Evolutionary conservation across 2,888 invertebrate species (phyloP).

Genomic region (Heliconius charithonia): DNA sequence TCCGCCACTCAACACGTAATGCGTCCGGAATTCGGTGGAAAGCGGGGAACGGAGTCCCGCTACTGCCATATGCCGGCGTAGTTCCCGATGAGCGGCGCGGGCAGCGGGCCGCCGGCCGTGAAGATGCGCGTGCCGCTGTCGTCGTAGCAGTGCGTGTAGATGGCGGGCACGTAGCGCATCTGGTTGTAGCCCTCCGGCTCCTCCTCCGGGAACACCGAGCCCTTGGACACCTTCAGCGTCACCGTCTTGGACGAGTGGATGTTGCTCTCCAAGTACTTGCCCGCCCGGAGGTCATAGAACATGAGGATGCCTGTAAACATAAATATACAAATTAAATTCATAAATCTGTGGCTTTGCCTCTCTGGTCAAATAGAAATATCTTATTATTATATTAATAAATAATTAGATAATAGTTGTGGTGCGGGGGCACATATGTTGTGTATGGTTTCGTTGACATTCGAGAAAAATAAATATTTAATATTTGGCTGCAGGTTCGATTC

Average conservation of each 20-base stretch:
- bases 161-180: constrained; percentile 95
- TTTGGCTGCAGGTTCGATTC: too few species aligned
- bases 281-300: constrained; percentile 96
- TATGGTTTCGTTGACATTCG: too few species aligned
- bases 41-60: too few species aligned
- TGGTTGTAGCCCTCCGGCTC: constrained; percentile 92
- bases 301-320: constrained; percentile 87
- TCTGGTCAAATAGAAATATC: too few species aligned
- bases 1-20: too few species aligned
- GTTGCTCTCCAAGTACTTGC: constrained; percentile 95
- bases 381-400: too few species aligned
- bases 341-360: too few species aligned
- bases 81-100: constrained; percentile 95
- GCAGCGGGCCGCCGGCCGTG: constrained; percentile 97
- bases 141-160: constrained; percentile 98
- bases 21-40: too few species aligned
- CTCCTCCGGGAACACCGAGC: constrained; percentile 95
- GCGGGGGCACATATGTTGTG: too few species aligned
- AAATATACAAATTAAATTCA: too few species aligned
- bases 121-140: constrained; percentile 95
- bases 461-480: too few species aligned
- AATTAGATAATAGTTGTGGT: too few species aligned
- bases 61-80: constrained; percentile 98
- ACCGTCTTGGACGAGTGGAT: constrained; percentile 95
- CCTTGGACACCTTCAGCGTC: constrained; percentile 93